phyloP scores from a whole-genome alignment of 1,140 invertebrate species.

The Nasonia giraulti region DNA sequence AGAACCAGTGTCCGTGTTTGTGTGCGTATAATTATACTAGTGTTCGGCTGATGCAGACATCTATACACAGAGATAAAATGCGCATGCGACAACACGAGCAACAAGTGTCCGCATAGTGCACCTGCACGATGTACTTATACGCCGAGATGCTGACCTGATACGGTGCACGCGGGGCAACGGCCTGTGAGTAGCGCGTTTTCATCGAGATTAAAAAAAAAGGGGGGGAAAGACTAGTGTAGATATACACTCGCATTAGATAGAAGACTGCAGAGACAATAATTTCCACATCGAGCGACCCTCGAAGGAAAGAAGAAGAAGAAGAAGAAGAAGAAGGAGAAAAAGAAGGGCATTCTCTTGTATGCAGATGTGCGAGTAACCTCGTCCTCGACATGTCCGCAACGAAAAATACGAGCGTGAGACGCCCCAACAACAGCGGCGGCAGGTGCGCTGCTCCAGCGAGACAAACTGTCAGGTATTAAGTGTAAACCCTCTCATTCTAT shows the following conservation, averaged over 20 bases:
- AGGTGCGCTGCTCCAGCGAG: slow-evolving; percentile 12
- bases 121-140: background rate
- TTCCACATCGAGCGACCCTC: background rate
- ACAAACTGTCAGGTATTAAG: slow-evolving; percentile 11
- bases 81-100: background rate
- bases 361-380: background rate
- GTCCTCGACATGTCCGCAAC: slow-evolving; percentile 18
- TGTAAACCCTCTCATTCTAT: background rate
- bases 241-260: background rate
- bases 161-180: background rate
- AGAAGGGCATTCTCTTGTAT: background rate
- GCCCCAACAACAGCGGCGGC: slow-evolving; percentile 23
- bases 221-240: background rate
- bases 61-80: background rate
- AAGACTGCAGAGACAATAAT: background rate
- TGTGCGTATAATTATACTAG: background rate
- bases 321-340: background rate
- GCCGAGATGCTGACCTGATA: background rate
- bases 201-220: background rate
- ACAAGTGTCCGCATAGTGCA: background rate
- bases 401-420: slow-evolving; percentile 24
- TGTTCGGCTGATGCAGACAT: background rate
- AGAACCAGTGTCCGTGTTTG: slow-evolving; percentile 10
- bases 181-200: slow-evolving; percentile 2
- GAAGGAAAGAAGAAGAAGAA: no score